phyloP scores from a whole-genome alignment of 2,888 invertebrate species.

The Drosophila recens region DNA sequence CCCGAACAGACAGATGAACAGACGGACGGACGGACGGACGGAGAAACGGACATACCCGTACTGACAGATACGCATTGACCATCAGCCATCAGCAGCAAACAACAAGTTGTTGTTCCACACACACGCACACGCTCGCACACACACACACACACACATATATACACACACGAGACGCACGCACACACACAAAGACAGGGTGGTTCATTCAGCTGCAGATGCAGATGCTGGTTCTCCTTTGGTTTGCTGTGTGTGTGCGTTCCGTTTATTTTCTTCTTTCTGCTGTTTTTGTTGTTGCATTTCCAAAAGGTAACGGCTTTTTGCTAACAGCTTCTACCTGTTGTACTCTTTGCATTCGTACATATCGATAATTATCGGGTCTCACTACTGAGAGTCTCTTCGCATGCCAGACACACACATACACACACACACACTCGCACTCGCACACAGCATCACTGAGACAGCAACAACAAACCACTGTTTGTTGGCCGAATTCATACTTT shows the following conservation, averaged over 20 bases:
- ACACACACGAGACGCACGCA: conserved; percentile 12
- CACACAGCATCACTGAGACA: conserved; percentile 27
- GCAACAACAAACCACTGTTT: conserved; percentile 36
- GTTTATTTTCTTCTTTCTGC: conserved; percentile 7
- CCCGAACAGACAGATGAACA: conserved; percentile 47
- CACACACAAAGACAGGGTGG: conserved; percentile 26
- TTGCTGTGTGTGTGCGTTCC: conserved; percentile 12
- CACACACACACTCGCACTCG: conserved; percentile 20
- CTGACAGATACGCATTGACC: conserved; percentile 60
- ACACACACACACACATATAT: conserved; percentile 15
- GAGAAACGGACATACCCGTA: conserved; percentile 34
- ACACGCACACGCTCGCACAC: conserved; percentile 10
- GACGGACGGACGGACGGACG: conserved; percentile 32
- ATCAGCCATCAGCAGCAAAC: conserved; percentile 52
- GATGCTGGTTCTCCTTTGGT: conserved; percentile 9
- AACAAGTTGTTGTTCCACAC: conserved; percentile 58
- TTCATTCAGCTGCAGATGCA: conserved; percentile 26
- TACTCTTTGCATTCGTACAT: conserved; percentile 53
- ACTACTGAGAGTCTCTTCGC: conserved; percentile 21
- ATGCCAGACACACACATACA: conserved; percentile 26
- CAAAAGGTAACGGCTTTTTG: conserved; percentile 60
- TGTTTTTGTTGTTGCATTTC: conserved; percentile 46
- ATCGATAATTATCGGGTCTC: conserved; percentile 59
- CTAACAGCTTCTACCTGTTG: conserved; percentile 62
- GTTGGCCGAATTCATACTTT: conserved; percentile 67